Conservation (phyloP, 2,113 vertebrate species). For the Xyrauchen texanus region DNA sequence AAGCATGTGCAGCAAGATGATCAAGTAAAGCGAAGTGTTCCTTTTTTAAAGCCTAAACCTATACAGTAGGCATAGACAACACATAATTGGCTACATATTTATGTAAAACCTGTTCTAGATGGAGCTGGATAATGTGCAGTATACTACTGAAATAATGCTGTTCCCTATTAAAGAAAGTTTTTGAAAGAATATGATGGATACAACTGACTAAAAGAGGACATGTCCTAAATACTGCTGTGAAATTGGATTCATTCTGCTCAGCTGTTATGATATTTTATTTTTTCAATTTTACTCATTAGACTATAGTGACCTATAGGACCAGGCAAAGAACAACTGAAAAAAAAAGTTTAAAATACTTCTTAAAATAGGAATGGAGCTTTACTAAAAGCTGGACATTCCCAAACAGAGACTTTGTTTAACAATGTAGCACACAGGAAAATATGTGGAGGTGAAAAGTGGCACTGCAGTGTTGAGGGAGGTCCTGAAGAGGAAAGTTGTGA, state of each 20-base stretch:
- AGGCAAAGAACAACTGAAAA: slow-evolving; percentile 23
- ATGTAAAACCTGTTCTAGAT: too few relatives aligned
- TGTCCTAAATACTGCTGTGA: slow-evolving; percentile 50
- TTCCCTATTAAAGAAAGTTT: slow-evolving; percentile 39
- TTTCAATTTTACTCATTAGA: slow-evolving; percentile 33
- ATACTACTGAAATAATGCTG: neutral
- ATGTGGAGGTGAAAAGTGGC: neutral
- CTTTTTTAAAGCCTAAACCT: too few relatives aligned
- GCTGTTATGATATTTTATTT: slow-evolving; percentile 27
- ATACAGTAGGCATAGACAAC: too few relatives aligned
- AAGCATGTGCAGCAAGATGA: too few relatives aligned
- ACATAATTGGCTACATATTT: too few relatives aligned
- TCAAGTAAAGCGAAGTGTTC: too few relatives aligned
- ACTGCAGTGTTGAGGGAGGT: neutral
- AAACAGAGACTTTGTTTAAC: slow-evolving; percentile 4
- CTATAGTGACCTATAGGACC: too few relatives aligned
- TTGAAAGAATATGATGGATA: slow-evolving; percentile 33
- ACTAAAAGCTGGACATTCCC: slow-evolving; percentile 19
- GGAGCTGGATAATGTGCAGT: too few relatives aligned
- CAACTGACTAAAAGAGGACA: slow-evolving; percentile 39
- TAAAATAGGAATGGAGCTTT: slow-evolving; percentile 45
- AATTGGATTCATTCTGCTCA: slow-evolving; percentile 56
- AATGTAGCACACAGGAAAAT: neutral
- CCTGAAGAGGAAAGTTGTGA: neutral
- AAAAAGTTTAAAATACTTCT: slow-evolving; percentile 38